Conservation (phyloP, 2,888 invertebrate species). For the Lymantria dispar region DNA sequence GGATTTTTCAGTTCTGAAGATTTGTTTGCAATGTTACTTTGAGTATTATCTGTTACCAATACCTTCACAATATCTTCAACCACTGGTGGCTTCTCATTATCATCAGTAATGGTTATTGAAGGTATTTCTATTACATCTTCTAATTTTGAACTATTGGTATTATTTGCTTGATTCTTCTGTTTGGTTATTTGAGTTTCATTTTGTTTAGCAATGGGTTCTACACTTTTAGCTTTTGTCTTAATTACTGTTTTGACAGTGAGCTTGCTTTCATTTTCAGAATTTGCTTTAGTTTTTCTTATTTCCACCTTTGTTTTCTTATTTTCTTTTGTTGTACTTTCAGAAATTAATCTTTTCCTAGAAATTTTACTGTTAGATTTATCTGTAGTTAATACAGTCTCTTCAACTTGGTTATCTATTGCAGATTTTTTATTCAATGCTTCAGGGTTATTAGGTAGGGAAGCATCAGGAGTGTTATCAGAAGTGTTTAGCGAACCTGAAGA, state of each 20-base stretch:
- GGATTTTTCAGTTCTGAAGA: slow-evolving; percentile 40
- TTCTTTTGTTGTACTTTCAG: slow-evolving; percentile 18
- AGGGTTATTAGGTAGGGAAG: slow-evolving; percentile 67
- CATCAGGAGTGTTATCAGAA: slow-evolving; percentile 49
- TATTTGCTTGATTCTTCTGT: slow-evolving; percentile 4
- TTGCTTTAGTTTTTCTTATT: slow-evolving; percentile 6
- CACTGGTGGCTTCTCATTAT: slow-evolving; percentile 1
- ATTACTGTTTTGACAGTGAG: not conserved
- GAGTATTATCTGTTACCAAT: not conserved
- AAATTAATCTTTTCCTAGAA: slow-evolving; percentile 23
- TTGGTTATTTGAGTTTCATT: not conserved
- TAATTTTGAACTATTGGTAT: not conserved
- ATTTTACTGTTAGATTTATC: slow-evolving; percentile 12
- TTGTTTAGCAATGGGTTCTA: not conserved
- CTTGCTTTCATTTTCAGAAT: slow-evolving; percentile 8
- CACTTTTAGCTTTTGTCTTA: not conserved
- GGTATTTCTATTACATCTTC: slow-evolving; percentile 11
- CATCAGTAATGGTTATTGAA: slow-evolving; percentile 15
- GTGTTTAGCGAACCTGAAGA: slow-evolving; percentile 25
- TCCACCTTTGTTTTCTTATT: slow-evolving; percentile 19
- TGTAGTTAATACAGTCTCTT: slow-evolving; percentile 14
- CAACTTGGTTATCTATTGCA: slow-evolving; percentile 14
- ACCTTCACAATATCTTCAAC: too few species aligned
- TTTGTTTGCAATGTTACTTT: slow-evolving; percentile 2
- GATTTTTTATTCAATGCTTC: slow-evolving; percentile 46